Percentiles rank a stretch among this genome's conserved stretches.
Evolutionary conservation across 2,113 vertebrate genomes (phyloP).

Genomic region (Halcyon malimbica): DNA sequence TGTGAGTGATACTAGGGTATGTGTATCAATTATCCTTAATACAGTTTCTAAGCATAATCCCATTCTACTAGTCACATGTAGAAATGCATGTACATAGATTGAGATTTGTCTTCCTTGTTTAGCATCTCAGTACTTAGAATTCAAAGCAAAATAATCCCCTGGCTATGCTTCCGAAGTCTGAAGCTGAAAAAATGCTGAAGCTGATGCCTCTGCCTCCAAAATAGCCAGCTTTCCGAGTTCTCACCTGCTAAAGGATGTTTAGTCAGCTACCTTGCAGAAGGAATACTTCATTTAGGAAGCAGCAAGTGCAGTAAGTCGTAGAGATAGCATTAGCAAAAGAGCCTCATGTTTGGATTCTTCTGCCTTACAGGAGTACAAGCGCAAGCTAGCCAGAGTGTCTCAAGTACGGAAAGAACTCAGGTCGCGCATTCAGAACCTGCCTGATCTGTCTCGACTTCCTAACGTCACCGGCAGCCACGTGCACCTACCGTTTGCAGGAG

Average conservation of each 20-base stretch:
- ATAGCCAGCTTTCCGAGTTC: not conserved
- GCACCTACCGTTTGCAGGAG: slow-evolving; percentile 86
- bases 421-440: slow-evolving; percentile 91
- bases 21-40: not conserved
- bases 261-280: not conserved
- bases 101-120: not conserved
- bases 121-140: not conserved
- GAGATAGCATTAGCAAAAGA: not conserved
- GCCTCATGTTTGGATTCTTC: slow-evolving; percentile 32
- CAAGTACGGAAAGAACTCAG: slow-evolving; percentile 96
- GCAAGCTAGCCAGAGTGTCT: slow-evolving; percentile 92
- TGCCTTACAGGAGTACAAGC: slow-evolving; percentile 93
- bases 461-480: slow-evolving; percentile 87
- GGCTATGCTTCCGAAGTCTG: not conserved
- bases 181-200: not conserved
- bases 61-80: not conserved
- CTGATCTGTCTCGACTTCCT: slow-evolving; percentile 88
- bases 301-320: not conserved
- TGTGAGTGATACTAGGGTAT: not conserved
- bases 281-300: not conserved
- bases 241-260: not conserved
- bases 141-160: not conserved
- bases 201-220: not conserved
- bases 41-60: not conserved
- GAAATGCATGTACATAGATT: not conserved